Evolutionary conservation across 2,888 invertebrate genomes (phyloP), one percentile per base, ranked within the genome.

Genomic region (Xestia sexstrigata): DNA sequence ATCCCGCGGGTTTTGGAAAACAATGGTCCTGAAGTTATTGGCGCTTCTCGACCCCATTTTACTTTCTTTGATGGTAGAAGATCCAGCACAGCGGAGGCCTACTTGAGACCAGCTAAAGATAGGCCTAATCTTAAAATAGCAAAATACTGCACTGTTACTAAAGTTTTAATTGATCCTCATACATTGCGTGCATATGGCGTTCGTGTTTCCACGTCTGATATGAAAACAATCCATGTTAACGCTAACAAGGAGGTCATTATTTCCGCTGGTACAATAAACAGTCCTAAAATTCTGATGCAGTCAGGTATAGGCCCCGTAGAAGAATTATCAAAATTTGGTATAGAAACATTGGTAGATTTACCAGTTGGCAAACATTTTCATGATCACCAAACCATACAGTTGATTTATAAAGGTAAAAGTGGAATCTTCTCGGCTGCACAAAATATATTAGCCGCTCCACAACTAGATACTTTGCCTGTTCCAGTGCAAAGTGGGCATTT

Each of bases 331-430:
- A 92, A 89, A 79, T 84, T 92, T 23, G 85, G 91, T 13, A 95
- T 96, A 60, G 73, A 91, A 13, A 85, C 91, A 0, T 55, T 95
- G 8, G 88, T 89, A 0, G 91, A 96, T 82, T 92, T 96, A 69
- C 96, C 96, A 0, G 96, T 96, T 4, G 96, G 96, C 0, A 91
- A 91, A 87, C 94, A 95, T 87, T 89, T 96, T 73, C 95, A 95
- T 30, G 96, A 96, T 80, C 96, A 96, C 83, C 89, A 90, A 30
- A 74, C 87, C 3, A 81, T 91, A 0, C 91, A 92, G 2, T 63
- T 96, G n/a, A 69, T 92, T 7, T 91, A 93, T 76, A 89, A 90
- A 66, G 95, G 95, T 5, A 88, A 92, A 86, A 68, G 69, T 60
- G 95, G 95, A 11, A 79, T 92, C n/a, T 17, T 39, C 67, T 91